These are phyloP conservation scores for Odobenus rosmarus DNA, from an alignment of 2,113 vertebrate genomes.

Conservation along the genomic window DNA sequence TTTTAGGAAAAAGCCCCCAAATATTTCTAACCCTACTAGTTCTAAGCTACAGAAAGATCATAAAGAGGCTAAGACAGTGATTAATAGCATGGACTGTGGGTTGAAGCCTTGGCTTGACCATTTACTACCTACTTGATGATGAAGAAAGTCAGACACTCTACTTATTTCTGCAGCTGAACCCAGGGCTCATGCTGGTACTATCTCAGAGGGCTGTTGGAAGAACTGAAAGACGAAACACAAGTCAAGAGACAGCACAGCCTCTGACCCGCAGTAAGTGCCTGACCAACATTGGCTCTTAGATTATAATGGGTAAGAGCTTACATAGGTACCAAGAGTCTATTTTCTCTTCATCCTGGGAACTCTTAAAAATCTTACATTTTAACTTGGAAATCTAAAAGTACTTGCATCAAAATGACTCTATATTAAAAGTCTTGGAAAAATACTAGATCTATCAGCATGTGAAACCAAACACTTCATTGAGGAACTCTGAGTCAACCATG, in stretches of 20 bases:
- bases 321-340: fast-evolving
- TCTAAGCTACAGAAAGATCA: neutral
- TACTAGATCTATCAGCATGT: neutral
- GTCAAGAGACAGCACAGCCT: neutral
- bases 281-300: fast-evolving
- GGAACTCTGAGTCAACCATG: neutral
- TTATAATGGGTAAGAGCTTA: fast-evolving
- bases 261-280: neutral
- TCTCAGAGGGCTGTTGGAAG: neutral
- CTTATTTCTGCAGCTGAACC: neutral
- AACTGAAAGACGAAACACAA: neutral
- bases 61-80: neutral
- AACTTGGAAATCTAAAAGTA: neutral
- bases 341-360: neutral
- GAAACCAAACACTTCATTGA: neutral
- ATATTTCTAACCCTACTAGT: neutral
- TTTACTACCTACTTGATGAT: neutral
- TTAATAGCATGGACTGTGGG: neutral
- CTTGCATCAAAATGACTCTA: neutral
- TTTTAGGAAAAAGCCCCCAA: neutral
- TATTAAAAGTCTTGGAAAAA: neutral
- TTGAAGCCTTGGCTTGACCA: neutral
- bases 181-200: neutral
- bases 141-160: neutral
- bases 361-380: neutral